Conservation (phyloP, 2,113 vertebrate genomes). For the Fukomys damarensis region DNA sequence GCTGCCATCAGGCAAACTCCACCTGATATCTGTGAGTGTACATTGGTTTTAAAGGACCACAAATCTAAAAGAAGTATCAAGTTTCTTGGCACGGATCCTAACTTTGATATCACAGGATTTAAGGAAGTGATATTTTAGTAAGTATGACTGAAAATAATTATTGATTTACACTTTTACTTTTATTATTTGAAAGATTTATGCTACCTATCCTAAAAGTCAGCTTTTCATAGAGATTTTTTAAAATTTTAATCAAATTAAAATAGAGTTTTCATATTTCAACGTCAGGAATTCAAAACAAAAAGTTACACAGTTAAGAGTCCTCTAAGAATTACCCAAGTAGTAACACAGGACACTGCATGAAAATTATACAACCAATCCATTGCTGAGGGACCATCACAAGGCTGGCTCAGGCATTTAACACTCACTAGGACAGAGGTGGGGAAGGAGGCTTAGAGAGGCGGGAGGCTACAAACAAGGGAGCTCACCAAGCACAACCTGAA, state of each 20-base stretch:
- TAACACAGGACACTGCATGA: background rate
- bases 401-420: background rate
- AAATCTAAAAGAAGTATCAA: conserved; percentile 44
- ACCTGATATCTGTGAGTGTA: background rate
- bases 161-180: background rate
- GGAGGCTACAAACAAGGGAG: background rate
- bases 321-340: background rate
- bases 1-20: background rate
- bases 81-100: background rate
- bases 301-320: background rate
- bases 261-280: conserved; percentile 52
- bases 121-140: conserved; percentile 33
- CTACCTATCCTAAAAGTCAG: background rate
- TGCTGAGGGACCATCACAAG: background rate
- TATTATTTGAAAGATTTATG: conserved; percentile 24
- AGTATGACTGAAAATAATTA: conserved; percentile 34
- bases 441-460: background rate
- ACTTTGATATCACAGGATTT: background rate
- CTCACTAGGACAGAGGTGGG: too few species aligned
- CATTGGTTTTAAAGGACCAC: background rate
- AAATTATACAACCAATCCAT: background rate
- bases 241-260: conserved; percentile 1
- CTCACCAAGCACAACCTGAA: background rate
- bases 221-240: conserved; percentile 31
- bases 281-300: conserved; percentile 61